Percentiles rank a stretch among this genome's conserved stretches.
Conservation (phyloP, 2,113 vertebrate species). For the Coracopsis vasa region DNA sequence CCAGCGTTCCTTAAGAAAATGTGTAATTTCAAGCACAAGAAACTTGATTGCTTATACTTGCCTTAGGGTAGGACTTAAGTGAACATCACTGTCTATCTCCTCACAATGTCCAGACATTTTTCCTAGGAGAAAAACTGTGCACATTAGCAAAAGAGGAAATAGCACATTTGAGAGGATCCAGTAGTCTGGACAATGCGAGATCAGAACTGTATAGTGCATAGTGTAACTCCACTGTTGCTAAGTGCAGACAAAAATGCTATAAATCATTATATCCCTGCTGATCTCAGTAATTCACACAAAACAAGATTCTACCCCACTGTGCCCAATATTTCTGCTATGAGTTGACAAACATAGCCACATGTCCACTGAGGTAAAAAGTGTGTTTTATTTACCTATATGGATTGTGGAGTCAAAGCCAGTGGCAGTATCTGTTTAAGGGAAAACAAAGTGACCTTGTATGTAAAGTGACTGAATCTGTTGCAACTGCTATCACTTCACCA, state of each 20-base stretch:
- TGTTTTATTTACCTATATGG: neutral
- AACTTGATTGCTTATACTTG: neutral
- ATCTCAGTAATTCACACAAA: neutral
- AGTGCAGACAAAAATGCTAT: neutral
- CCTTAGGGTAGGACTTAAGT: neutral
- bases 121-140: neutral
- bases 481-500: neutral
- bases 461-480: neutral
- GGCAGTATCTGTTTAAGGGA: neutral
- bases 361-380: neutral
- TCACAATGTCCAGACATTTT: neutral
- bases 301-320: neutral
- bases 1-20: neutral
- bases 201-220: neutral
- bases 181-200: neutral
- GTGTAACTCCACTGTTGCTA: neutral
- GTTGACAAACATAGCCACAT: neutral
- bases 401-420: neutral
- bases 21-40: neutral
- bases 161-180: neutral
- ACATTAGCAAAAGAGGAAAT: neutral
- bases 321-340: neutral
- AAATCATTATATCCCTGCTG: neutral
- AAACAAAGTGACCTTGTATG: neutral
- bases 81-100: neutral